Evolutionary conservation across 2,797 vertebrate species (phyloP), one percentile per base, ranked within the genome.

Genomic region (Lates japonicus): DNA sequence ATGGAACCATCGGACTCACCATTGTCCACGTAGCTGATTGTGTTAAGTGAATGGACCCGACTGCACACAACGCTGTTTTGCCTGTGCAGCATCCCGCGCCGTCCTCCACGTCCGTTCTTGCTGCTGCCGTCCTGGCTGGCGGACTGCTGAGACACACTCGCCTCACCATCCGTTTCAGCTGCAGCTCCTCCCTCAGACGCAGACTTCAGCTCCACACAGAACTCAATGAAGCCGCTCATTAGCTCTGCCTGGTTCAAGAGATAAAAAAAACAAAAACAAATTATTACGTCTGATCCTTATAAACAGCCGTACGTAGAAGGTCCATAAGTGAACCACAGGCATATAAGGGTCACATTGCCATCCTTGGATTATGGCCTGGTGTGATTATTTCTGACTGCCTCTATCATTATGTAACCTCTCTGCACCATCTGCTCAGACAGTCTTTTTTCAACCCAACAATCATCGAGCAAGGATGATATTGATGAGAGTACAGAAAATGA

Each of bases 191-290:
- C 95, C 0, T 92, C 88, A 1, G 94, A 88, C 0, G 90, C 89
- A 16, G 94, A 90, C 77, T 87, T 95, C 80, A 98, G 95, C 93
- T 98, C 97, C 67, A 98, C 97, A 60, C 97, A 98, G 92, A 97
- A 98, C 89, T 98, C 97, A 1, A 99, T 98, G 80, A 99, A 96
- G 57, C 97, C 93, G 7, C 96, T 98, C 98, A 99, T 99, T 33
- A 99, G 93, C 90, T 98, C 97, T 0, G 97, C 97, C 98, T 98
- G 87, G 35, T 14, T 54, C 16, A 2, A 44, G 2, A 77, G 35
- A 67, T 1, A 59, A 55, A 73, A 58, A 35, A 58, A 31, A 33
- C 9, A 25, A 14, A 17, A 25, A 55, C 16, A 10, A 63, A 62
- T 42, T 2, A 80, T 9, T 3, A 64, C 39, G 42, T 25, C 9